Base-by-base conservation (phyloP, 1,140 invertebrate species). In the Dendrolimus punctatus region DNA sequence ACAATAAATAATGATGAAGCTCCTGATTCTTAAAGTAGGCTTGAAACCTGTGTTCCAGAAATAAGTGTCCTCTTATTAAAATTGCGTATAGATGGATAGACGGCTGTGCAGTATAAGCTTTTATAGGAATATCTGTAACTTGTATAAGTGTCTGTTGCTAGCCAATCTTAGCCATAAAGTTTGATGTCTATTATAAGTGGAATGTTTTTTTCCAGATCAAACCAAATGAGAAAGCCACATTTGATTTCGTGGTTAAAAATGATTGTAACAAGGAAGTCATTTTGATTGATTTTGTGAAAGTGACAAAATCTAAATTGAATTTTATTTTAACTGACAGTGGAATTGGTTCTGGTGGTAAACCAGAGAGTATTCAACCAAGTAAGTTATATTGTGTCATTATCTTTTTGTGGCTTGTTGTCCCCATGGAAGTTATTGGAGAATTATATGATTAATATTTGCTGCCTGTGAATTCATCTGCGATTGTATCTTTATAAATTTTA, bases 171-270 rank as follows among this genome's bases (percentile, higher is more conserved):
- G 9, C 6, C 10, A 43, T n/a, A 43, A 43, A n/a, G 6, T 43
- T 43, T n/a, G 5, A 6, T 43, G 42, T n/a, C 6, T 4, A 43
- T 5, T 2, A 43, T 43, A 8, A 40, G 40, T 46, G 2, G 6
- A 6, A 41, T 42, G 10, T 39, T 49, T 37, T 55, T 43, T 42
- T 36, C 4, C 54, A 62, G 60, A 51, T 40, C 2, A 58, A 58
- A 50, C 60, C 60, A 0, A 47, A 55, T 52, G 60, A 62, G 37
- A 39, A 52, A 39, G 46, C 58, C 38, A 48, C 45, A 42, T 62
- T 62, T 47, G 49, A 49, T 39, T 62, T 62, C 39, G 10, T 46
- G 38, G 40, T 62, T 9, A 8, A 8, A 8, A 62, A 58, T 51
- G 53, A 55, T 8, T 48, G 46, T 5, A 41, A 53, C 9, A 50